Evolutionary conservation across 2,797 vertebrate species (phyloP).

Genomic region (Anolis apletophallus): DNA sequence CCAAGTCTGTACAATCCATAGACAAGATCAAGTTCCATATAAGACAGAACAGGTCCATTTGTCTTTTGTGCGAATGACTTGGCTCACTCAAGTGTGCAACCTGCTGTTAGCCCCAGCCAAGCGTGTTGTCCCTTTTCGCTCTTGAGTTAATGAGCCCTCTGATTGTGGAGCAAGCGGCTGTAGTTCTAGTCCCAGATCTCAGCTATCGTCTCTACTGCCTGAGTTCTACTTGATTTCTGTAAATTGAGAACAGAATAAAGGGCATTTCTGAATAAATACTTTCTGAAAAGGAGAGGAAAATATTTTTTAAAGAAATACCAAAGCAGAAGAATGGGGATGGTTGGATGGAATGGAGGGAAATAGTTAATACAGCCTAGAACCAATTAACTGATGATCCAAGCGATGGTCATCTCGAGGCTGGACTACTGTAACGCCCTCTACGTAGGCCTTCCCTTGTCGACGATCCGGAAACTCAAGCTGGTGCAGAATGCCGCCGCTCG

Average conservation of each 20-base stretch:
- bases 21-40: background rate
- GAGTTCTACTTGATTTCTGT: background rate
- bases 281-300: background rate
- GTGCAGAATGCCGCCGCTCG: too few relatives aligned
- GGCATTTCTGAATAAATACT: background rate
- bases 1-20: background rate
- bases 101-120: background rate
- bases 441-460: too few relatives aligned
- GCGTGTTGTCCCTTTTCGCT: slow-evolving; percentile 6
- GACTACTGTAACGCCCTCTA: too few relatives aligned
- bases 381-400: too few relatives aligned
- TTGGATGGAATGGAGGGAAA: too few relatives aligned
- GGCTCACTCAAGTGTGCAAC: slow-evolving; percentile 2
- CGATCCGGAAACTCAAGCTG: too few relatives aligned
- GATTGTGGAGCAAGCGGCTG: background rate
- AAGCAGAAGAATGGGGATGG: too few relatives aligned
- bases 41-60: background rate
- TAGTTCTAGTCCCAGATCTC: background rate
- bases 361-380: too few relatives aligned
- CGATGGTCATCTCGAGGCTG: too few relatives aligned
- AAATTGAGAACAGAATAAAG: background rate
- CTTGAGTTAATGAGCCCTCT: slow-evolving; percentile 12
- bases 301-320: too few relatives aligned
- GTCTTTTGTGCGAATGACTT: slow-evolving; percentile 6
- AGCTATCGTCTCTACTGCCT: background rate